Base-by-base conservation (phyloP, 2,888 invertebrate genomes). In the Molorchus minor region DNA sequence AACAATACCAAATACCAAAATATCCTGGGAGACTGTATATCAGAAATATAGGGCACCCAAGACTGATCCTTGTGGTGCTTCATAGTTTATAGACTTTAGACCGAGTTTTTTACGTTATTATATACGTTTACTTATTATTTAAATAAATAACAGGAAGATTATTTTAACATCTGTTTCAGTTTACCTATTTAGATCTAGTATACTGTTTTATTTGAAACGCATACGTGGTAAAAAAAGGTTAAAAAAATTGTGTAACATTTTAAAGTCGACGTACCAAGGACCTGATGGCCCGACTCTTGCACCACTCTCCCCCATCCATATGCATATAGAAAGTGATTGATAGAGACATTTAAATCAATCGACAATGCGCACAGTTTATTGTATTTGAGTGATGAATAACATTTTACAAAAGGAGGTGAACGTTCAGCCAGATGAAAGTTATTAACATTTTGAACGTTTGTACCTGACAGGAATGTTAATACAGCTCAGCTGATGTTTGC, bases 291-390 rank as follows among this genome's bases (percentile, higher is more conserved):
- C n/a, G 15, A 35, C 7, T 17, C 17, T 17, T 16, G 16, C 17
- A 40, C 17, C 10, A 40, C 47, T 47, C 36, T 20, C 47, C 16
- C 35, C 35, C 15, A 47, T 16, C 15, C 21, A 2, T 30, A n/a
- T n/a, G n/a, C n/a, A n/a, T 17, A 19, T 47, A 47, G 47, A 47
- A 47, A 47, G 47, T 47, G 47, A 47, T 47, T 36, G 47, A 47
- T 47, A 47, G 20, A 47, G 47, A 47, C 47, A 47, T 47, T 47
- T 47, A 36, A 35, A 35, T 36, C 47, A 35, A 36, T 36, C 20
- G 47, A 47, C 47, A 47, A 47, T 47, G 15, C 47, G 7, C 13
- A 13, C 20, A 20, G 20, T 47, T 35, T 47, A 35, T 35, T 47
- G 35, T 47, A 35, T 46, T 46, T 47, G 47, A 36, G 35, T 47